A percentile compares a stretch with the other conserved stretches of the same genome.
Conservation (phyloP, 2,113 vertebrate species). For the Cairina moschata region DNA sequence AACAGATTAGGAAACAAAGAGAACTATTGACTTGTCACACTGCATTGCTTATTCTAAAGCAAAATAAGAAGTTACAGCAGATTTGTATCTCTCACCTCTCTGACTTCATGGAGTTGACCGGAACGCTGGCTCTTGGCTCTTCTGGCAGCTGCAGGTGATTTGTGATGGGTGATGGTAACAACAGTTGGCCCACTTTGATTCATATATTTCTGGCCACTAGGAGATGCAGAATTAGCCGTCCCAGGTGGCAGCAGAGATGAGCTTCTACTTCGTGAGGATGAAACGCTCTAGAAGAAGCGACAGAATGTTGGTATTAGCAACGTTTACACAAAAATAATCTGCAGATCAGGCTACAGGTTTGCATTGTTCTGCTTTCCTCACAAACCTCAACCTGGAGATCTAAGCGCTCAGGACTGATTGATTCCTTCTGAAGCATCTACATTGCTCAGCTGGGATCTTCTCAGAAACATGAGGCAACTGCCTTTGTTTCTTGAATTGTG, state of each 20-base stretch:
- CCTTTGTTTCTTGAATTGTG: neutral
- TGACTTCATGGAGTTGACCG: conserved; percentile 89
- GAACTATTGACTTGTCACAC: neutral
- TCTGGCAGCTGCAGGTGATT: conserved; percentile 92
- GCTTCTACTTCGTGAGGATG: conserved; percentile 88
- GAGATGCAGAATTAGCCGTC: conserved; percentile 84
- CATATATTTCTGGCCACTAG: conserved; percentile 85
- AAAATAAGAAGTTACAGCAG: neutral
- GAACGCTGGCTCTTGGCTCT: conserved; percentile 85
- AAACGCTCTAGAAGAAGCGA: conserved; percentile 82
- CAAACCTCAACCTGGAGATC: neutral
- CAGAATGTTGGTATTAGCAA: neutral
- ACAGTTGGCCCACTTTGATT: conserved; percentile 82
- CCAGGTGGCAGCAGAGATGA: conserved; percentile 89
- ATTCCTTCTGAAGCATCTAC: neutral
- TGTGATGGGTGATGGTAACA: conserved; percentile 95
- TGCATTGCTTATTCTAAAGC: neutral
- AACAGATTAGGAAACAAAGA: neutral
- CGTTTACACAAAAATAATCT: neutral
- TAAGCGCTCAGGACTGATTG: neutral
- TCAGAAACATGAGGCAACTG: neutral
- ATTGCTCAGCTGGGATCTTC: neutral
- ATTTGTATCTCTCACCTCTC: conserved; percentile 85
- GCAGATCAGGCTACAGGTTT: neutral
- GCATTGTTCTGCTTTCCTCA: neutral